Base-by-base conservation (phyloP, 2,113 vertebrate species). In the Clinocottus analis region DNA sequence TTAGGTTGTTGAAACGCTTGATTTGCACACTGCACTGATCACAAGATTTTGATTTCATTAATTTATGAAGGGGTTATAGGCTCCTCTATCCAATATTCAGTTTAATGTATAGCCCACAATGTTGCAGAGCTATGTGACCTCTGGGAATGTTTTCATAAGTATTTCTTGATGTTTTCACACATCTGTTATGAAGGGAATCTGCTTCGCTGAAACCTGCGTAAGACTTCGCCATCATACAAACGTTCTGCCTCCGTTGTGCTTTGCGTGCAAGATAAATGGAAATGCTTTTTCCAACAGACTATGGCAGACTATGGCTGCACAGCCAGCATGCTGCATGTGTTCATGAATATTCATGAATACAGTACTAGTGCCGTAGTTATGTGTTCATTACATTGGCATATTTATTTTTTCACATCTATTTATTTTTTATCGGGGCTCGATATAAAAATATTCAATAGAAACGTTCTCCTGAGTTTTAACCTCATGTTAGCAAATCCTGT, bases 251-350 rank as follows among this genome's bases (percentile, higher is more conserved):
- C 3, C 39, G 41, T 14, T 43, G 5, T 21, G 29, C 21, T 73
- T 68, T 85, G 66, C 71, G 65, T 71, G 31, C 43, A 66, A 58
- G 56, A 64, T 62, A 31, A 72, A 63, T 51, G 55, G 43, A 49
- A 65, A 45, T 19, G 35, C 62, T 64, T 63, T 67, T n/a, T n/a
- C n/a, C n/a, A n/a, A n/a, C n/a, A n/a, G 61, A 72, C 27, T 69
- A 23, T 27, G 27, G 21, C 23, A 55, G 17, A 61, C 39, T 8
- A 23, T 4, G 45, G 45, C 33, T 56, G 68, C 76, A 67, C 11
- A 37, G 41, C 14, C 25, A 35, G 29, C 69, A 39, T 37, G 25
- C 35, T 35, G 16, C 49, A 43, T 64, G 67, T 37, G 16, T 45
- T 21, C 11, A 45, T 49, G 29, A 31, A 31, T 23, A 23, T 45